Base-by-base conservation (phyloP, 1,140 invertebrate genomes). In the Heliconius melpomene region DNA sequence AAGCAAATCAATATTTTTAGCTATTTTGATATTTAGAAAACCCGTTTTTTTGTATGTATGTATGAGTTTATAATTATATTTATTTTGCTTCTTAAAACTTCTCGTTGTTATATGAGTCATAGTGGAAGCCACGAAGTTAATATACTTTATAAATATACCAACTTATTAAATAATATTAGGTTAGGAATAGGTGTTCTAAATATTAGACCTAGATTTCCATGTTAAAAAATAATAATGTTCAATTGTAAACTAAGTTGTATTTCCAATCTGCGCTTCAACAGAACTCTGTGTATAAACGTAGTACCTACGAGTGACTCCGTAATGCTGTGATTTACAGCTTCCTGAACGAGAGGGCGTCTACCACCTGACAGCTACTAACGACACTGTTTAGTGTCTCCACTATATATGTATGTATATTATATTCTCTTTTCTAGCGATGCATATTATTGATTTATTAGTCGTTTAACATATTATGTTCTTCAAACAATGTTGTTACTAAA, bases 251-350 rank as follows among this genome's bases (percentile, higher is more conserved):
- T 60, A 60, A 60, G n/a, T 60, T 66, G 11, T 16, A n/a, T 29
- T 13, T 26, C 3, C 26, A 66, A 66, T 74, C 72, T 73, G 78
- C 26, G 79, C 85, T 50, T 86, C 85, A 80, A 72, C 29, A 16
- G 75, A 78, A 40, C 71, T 32, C 88, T 87, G 87, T 84, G 76
- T 72, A 46, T 71, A 75, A 79, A 75, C 54, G 75, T 82, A 86
- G 78, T 40, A 72, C 54, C 54, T 57, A 57, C 60, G 60, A 79
- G 29, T 82, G 80, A 72, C 71, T 74, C 23, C 66, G 73, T 81
- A 66, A 81, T 60, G 38, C 75, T 75, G 71, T 91, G 90, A 92
- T 93, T 93, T 93, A 93, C 86, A 88, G 87, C 90, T 93, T 93
- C 92, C 91, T 89, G 87, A 88, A 86, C 77, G 84, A 83, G 78